Conservation (phyloP, 2,113 vertebrate species). For the Cervus canadensis region DNA sequence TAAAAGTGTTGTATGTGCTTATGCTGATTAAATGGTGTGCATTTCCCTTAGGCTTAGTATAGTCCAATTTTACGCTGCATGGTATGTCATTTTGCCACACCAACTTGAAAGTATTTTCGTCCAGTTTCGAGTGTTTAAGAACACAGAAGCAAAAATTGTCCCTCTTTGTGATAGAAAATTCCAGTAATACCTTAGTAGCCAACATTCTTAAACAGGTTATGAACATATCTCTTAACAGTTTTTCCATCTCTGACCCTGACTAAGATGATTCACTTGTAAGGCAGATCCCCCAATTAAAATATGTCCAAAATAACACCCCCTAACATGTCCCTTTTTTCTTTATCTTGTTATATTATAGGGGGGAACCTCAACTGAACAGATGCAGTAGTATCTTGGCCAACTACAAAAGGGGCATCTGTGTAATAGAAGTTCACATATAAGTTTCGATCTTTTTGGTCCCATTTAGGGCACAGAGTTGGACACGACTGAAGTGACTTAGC, state of each 20-base stretch:
- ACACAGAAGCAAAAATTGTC: neutral
- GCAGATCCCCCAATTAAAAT: neutral
- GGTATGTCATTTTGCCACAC: neutral
- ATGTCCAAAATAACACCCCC: neutral
- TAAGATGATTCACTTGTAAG: neutral
- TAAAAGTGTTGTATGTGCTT: neutral
- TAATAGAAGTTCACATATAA: neutral
- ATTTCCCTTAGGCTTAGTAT: neutral
- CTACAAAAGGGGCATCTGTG: neutral
- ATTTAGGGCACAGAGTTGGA: neutral
- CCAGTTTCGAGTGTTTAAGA: neutral
- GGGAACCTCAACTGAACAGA: neutral
- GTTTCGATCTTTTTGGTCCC: neutral
- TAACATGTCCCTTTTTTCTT: neutral
- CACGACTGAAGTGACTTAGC: no score
- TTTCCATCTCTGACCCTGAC: neutral
- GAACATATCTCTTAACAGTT: neutral
- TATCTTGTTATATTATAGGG: neutral
- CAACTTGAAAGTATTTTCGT: neutral
- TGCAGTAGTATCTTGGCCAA: neutral
- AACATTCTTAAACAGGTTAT: neutral
- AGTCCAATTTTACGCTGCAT: neutral
- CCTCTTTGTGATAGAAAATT: neutral
- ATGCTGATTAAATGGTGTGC: neutral
- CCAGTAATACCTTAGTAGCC: neutral